Conservation (phyloP, 2,113 vertebrate species). For the Talpa occidentalis region DNA sequence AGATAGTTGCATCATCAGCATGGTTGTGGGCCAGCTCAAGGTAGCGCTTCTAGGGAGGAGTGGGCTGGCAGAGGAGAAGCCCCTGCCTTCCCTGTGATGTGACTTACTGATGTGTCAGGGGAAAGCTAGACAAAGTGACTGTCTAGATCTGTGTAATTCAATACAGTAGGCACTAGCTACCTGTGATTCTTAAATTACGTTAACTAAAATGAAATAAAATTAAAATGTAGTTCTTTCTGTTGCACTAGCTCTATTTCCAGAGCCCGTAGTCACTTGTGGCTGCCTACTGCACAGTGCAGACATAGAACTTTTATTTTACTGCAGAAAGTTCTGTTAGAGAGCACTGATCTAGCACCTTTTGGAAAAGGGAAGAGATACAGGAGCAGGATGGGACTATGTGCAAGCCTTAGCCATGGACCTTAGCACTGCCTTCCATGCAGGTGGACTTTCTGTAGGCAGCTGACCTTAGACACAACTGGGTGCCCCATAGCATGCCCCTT, state of each 20-base stretch:
- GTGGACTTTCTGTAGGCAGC: not conserved
- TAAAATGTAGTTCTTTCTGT: not conserved
- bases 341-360: constrained; percentile 26
- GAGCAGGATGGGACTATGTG: not conserved
- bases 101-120: not conserved
- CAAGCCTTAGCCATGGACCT: not conserved
- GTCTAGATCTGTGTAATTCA: not conserved
- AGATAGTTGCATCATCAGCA: constrained; percentile 98
- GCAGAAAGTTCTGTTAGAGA: constrained; percentile 14
- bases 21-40: constrained; percentile 99
- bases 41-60: constrained; percentile 70
- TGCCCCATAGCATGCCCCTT: not conserved
- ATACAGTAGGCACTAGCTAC: not conserved
- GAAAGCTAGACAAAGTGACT: not conserved
- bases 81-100: not conserved
- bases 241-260: not conserved
- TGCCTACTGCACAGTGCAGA: not conserved
- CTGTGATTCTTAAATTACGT: not conserved
- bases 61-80: not conserved
- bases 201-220: constrained; percentile 27
- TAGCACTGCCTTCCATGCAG: not conserved
- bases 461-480: not conserved
- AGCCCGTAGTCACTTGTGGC: not conserved
- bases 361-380: constrained; percentile 14
- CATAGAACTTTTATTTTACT: not conserved